A percentile compares a stretch with the other conserved stretches of the same genome.
Conservation (phyloP, 2,888 invertebrate genomes). For the Nemotelus nigrinus region DNA sequence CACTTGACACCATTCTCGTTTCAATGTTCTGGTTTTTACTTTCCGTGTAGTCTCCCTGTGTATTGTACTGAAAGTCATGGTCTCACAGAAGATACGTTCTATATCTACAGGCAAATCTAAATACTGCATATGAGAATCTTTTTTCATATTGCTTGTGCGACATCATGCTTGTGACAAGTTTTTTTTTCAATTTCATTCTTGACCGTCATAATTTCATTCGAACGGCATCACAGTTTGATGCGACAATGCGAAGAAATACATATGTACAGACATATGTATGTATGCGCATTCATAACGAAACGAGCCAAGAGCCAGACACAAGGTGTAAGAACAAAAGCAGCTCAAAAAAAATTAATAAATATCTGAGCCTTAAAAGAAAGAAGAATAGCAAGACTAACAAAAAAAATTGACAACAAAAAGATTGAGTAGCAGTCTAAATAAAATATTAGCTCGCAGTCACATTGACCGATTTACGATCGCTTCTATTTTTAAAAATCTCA, state of each 20-base stretch:
- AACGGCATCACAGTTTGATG: neutral
- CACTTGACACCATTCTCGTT: constrained; percentile 10
- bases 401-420: neutral
- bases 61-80: neutral
- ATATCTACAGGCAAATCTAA: too few species aligned
- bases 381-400: neutral
- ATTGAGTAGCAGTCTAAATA: neutral
- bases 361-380: neutral
- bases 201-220: neutral
- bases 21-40: neutral
- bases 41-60: neutral
- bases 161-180: neutral
- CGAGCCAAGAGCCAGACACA: too few species aligned
- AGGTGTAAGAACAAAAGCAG: too few species aligned
- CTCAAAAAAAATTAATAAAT: too few species aligned
- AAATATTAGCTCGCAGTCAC: neutral
- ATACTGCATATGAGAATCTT: too few species aligned
- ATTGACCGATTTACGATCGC: constrained; percentile 17
- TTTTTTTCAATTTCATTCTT: neutral
- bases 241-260: neutral
- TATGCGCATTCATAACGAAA: neutral
- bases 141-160: neutral
- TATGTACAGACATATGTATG: neutral
- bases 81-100: too few species aligned
- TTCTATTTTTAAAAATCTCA: neutral